phyloP scores from a whole-genome alignment of 2,113 vertebrate species.

The Chlorocebus sabaeus region DNA sequence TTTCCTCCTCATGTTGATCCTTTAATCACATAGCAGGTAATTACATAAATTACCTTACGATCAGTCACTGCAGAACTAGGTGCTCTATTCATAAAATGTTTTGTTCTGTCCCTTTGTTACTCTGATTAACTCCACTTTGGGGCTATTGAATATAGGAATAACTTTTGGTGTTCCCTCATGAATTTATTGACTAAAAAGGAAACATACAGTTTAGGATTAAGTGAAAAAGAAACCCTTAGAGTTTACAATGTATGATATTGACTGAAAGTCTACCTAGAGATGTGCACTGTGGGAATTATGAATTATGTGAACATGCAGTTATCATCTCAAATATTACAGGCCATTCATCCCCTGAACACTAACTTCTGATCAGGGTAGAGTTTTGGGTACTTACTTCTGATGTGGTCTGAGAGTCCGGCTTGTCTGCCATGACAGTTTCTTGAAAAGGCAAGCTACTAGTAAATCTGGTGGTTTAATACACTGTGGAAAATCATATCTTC shows the following conservation, averaged over 20 bases:
- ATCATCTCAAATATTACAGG: not conserved
- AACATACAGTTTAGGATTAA: not conserved
- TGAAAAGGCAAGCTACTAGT: not conserved
- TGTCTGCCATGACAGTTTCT: not conserved
- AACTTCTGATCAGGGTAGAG: not conserved
- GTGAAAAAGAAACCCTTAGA: too few relatives aligned
- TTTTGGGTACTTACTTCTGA: not conserved
- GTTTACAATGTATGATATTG: too few relatives aligned
- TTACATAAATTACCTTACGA: not conserved
- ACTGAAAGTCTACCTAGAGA: not conserved
- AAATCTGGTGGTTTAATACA: not conserved
- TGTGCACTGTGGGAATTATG: not conserved
- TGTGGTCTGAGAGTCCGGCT: not conserved
- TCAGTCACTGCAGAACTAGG: not conserved
- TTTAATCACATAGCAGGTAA: not conserved
- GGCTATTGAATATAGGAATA: not conserved
- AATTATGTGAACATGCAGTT: not conserved
- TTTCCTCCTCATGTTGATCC: not conserved
- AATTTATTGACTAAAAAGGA: not conserved
- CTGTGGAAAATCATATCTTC: not conserved
- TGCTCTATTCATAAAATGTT: not conserved
- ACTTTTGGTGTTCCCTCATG: too few relatives aligned
- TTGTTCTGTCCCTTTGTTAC: not conserved
- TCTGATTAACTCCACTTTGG: not conserved
- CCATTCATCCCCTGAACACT: too few relatives aligned